Evolutionary conservation across 2,797 vertebrate species (phyloP), one percentile per base, ranked within the genome.

Genomic region (Anas flavirostris): DNA sequence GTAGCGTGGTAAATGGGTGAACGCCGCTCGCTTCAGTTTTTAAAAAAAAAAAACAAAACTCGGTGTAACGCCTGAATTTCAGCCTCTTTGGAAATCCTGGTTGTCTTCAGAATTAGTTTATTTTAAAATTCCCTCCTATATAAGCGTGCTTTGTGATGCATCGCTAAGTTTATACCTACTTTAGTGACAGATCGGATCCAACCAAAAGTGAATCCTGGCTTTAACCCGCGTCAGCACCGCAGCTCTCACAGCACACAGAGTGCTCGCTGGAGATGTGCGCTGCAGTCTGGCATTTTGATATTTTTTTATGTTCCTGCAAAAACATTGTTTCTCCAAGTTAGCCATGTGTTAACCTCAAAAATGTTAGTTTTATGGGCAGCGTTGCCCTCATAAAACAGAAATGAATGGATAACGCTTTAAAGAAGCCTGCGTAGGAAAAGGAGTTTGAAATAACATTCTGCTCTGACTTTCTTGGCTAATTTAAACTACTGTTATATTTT

Each of bases 401-500:
- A 53, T 74, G 90, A 96, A 93, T 86, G 93, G 83, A 55, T 91
- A 94, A 87, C 68, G 16, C 94, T 96, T 94, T 91, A 87, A 91
- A 85, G 82, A 69, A 79, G 87, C 46, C 94, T 91, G 69, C 64
- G 5, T 70, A 82, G 91, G 83, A 94, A 87, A 92, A 92, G 93
- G 90, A 94, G 91, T 96, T 97, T 92, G 85, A 46, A 96, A 95
- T 94, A 95, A 94, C 94, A 90, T 96, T 95, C 88, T 90, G 66
- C 62, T 91, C 68, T 82, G 78, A 69, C 72, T 90, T 94, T 86
- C 85, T 60, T 41, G 83, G 75, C 95, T 96, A 90, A 93, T 94
- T 96, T 96, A 94, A 96, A 96, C 96, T 94, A 91, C 95, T 95
- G 95, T 91, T 96, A 76, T 91, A 95, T 91, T 96, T 96, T 94